Evolutionary conservation across 1,140 invertebrate genomes (phyloP).

Genomic region (Zeugodacus cucurbitae): DNA sequence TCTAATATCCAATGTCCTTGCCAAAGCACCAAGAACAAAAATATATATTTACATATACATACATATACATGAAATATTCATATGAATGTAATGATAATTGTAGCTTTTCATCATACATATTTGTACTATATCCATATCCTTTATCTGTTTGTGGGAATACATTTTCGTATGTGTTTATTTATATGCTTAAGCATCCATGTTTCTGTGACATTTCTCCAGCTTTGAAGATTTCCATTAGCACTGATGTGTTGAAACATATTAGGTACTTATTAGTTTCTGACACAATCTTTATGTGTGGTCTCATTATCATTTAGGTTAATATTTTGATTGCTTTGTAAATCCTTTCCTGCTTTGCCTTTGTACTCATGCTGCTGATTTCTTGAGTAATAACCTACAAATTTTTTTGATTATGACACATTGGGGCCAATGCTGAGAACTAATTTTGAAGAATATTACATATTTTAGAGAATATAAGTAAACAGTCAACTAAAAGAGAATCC

Average conservation of each 20-base stretch:
- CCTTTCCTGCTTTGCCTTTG: background rate
- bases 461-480: too few relatives aligned
- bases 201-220: background rate
- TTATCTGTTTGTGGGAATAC: background rate
- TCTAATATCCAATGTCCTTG: background rate
- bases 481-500: too few relatives aligned
- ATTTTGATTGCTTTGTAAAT: background rate
- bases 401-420: too few relatives aligned
- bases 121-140: background rate
- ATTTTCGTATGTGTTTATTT: background rate
- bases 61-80: background rate
- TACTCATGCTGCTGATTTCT: background rate
- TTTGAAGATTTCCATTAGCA: background rate
- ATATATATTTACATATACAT: background rate
- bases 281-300: background rate
- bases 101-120: too few relatives aligned
- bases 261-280: background rate
- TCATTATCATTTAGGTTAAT: background rate
- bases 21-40: too few relatives aligned
- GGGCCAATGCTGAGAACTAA: too few relatives aligned
- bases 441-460: too few relatives aligned
- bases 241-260: background rate
- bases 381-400: background rate
- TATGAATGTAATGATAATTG: too few relatives aligned
- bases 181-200: background rate